Percentiles rank a stretch among this genome's conserved stretches.
Conservation (phyloP, 2,888 invertebrate genomes). For the Andrena chrysosceles region DNA sequence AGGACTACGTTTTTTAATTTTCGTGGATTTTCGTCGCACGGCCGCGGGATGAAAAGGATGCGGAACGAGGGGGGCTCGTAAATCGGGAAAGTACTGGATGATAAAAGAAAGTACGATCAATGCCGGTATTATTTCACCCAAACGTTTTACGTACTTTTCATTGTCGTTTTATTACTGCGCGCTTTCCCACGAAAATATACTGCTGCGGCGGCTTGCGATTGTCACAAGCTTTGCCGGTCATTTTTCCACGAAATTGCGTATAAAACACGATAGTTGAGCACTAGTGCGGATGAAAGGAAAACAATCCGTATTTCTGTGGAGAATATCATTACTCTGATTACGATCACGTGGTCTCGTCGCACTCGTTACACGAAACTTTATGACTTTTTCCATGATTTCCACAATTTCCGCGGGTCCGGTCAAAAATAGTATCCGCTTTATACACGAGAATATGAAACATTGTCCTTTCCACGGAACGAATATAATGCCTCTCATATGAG, state of each 20-base stretch:
- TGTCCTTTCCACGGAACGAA: not conserved
- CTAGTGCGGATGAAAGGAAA: too few relatives aligned
- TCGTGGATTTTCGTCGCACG: not conserved
- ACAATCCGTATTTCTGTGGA: not conserved
- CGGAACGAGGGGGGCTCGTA: not conserved
- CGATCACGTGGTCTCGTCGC: not conserved
- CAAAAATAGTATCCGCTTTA: not conserved
- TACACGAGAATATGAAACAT: not conserved
- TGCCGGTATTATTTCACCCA: not conserved
- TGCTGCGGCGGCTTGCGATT: not conserved
- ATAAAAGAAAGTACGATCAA: not conserved
- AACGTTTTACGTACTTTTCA: not conserved
- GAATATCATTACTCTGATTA: constrained; percentile 1
- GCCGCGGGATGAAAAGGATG: not conserved
- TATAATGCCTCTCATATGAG: constrained; percentile 8
- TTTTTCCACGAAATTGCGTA: not conserved
- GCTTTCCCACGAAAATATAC: not conserved
- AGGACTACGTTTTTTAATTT: constrained; percentile 11
- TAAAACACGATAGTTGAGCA: not conserved
- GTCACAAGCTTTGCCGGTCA: not conserved
- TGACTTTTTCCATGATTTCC: not conserved
- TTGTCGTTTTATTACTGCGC: not conserved
- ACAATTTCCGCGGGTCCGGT: not conserved
- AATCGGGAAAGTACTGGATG: not conserved
- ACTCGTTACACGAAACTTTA: not conserved